Evolutionary conservation across 1,140 invertebrate species (phyloP).

Genomic region (Ephestia elutella): DNA sequence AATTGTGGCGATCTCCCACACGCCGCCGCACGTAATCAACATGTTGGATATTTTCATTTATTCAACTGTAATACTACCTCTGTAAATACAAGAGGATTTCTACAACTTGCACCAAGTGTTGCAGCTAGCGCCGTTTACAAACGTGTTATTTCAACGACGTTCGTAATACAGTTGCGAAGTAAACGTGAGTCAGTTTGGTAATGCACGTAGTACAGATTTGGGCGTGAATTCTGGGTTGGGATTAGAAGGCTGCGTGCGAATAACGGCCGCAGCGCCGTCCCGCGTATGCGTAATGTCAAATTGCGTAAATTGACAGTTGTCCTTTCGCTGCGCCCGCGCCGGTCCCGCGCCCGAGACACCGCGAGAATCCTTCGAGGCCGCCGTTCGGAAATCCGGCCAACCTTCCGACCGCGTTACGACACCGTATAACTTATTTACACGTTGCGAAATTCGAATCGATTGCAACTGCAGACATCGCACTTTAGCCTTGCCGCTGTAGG

Average conservation of each 20-base stretch:
- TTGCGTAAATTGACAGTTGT: conserved; percentile 47
- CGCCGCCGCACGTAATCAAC: conserved; percentile 11
- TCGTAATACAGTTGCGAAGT: conserved; percentile 44
- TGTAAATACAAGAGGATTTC: conserved; percentile 8
- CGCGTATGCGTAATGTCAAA: conserved; percentile 29
- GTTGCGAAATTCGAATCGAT: conserved; percentile 72
- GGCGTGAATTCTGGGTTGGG: conserved; percentile 26
- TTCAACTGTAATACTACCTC: neutral
- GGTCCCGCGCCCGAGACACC: conserved; percentile 43
- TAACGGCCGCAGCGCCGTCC: conserved; percentile 18
- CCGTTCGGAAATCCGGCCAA: conserved; percentile 73
- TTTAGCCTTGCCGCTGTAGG: conserved; percentile 66
- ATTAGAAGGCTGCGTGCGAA: conserved; percentile 24
- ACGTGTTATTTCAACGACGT: conserved; percentile 41
- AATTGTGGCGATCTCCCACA: conserved; percentile 62
- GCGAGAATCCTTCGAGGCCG: conserved; percentile 69
- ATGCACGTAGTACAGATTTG: conserved; percentile 29
- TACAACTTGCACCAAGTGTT: conserved; percentile 42
- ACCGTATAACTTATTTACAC: conserved; percentile 68
- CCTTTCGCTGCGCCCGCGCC: conserved; percentile 47
- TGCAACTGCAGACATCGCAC: conserved; percentile 71
- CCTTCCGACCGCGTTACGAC: conserved; percentile 72
- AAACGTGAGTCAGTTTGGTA: conserved; percentile 46
- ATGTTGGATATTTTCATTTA: neutral
- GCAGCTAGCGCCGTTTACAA: conserved; percentile 28